A percentile compares a stretch with the other conserved stretches of the same genome.
Evolutionary conservation across 2,888 invertebrate genomes (phyloP).

Genomic region (Drosophila neotestacea): DNA sequence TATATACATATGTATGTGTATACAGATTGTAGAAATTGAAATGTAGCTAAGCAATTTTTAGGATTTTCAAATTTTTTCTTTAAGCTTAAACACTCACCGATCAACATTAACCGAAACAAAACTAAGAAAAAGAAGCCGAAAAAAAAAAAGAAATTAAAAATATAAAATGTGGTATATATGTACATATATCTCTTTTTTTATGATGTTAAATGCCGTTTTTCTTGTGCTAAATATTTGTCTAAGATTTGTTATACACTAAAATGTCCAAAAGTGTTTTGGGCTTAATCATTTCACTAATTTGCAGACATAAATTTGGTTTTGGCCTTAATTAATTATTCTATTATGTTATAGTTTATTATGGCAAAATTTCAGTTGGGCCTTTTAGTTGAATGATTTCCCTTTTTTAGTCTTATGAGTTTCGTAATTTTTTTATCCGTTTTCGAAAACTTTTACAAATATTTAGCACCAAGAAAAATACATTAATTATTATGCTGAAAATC

Average conservation of each 20-base stretch:
- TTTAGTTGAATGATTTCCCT: slow-evolving; percentile 2
- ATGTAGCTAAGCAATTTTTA: slow-evolving; percentile 73
- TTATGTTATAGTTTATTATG: not conserved
- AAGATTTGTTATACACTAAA: slow-evolving; percentile 3
- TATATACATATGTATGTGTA: slow-evolving; percentile 17
- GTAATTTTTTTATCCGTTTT: not conserved
- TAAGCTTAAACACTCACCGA: slow-evolving; percentile 52
- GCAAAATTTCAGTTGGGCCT: slow-evolving; percentile 3
- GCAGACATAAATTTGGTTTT: not conserved
- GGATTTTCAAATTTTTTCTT: slow-evolving; percentile 68
- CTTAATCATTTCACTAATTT: not conserved
- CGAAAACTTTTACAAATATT: slow-evolving; percentile 40
- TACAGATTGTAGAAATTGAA: slow-evolving; percentile 31
- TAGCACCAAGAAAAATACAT: slow-evolving; percentile 16
- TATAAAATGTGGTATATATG: slow-evolving; percentile 14
- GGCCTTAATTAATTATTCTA: not conserved
- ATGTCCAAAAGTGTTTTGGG: not conserved
- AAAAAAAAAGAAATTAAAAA: slow-evolving; percentile 20
- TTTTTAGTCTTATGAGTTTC: not conserved
- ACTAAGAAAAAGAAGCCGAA: not conserved
- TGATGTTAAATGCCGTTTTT: slow-evolving; percentile 13
- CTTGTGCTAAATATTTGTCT: slow-evolving; percentile 50
- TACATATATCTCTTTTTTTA: slow-evolving; percentile 15
- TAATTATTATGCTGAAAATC: slow-evolving; percentile 15
- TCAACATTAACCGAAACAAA: slow-evolving; percentile 34